phyloP scores from a whole-genome alignment of 2,113 vertebrate species.

The Fregata magnificens region DNA sequence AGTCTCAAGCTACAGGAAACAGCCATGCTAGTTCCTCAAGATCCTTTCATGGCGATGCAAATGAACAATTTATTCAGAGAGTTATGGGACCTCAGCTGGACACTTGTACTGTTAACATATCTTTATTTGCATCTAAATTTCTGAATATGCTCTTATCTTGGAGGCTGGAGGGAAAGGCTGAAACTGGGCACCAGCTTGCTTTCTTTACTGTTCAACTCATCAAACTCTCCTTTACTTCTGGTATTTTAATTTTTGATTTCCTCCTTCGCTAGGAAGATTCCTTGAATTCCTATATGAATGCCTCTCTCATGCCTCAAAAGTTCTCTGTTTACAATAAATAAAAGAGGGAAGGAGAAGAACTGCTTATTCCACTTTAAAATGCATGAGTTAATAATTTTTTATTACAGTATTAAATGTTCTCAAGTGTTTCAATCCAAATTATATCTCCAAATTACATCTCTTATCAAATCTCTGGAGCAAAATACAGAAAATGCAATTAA shows the following conservation, averaged over 20 bases:
- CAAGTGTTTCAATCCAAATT: neutral
- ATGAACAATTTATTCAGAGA: neutral
- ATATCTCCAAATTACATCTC: neutral
- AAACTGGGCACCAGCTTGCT: neutral
- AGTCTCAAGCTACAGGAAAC: neutral
- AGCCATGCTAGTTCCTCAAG: neutral
- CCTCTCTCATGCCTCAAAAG: neutral
- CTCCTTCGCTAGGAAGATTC: neutral
- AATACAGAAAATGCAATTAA: neutral
- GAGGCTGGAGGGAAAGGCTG: neutral
- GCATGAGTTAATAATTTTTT: neutral
- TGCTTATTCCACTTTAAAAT: neutral
- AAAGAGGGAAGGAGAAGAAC: neutral
- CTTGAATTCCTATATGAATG: neutral
- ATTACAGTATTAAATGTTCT: neutral
- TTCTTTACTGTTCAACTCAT: neutral
- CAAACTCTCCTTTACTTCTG: neutral
- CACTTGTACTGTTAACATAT: neutral
- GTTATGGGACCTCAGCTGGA: neutral
- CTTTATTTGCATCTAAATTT: neutral
- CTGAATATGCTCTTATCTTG: neutral
- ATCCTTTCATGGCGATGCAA: accelerated
- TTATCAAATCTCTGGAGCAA: neutral
- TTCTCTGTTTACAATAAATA: neutral
- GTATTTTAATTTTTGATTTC: neutral